Evolutionary conservation across 1,140 invertebrate species (phyloP).

Genomic region (Amphibalanus amphitrite): DNA sequence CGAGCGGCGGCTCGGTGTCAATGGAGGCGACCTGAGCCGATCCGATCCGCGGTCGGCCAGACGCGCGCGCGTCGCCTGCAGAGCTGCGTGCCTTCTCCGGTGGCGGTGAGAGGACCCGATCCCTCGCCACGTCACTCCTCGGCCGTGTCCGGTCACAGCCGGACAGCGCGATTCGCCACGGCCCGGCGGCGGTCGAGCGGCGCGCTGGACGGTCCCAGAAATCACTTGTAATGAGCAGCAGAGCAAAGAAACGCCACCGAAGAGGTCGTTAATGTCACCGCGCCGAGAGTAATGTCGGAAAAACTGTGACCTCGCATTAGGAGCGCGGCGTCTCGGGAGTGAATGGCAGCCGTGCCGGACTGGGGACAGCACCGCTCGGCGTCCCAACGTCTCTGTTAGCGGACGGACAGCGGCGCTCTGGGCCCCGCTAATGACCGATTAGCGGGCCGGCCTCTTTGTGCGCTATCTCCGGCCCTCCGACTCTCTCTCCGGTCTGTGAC

Average conservation of each 20-base stretch:
- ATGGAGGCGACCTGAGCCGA: too few species aligned
- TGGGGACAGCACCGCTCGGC: too few species aligned
- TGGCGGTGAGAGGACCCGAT: too few species aligned
- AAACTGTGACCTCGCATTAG: constrained; percentile 1
- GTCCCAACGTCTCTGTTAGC: not conserved
- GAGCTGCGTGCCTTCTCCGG: too few species aligned
- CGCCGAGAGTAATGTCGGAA: not conserved
- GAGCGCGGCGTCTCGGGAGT: not conserved
- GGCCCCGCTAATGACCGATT: not conserved
- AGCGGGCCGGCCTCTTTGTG: not conserved
- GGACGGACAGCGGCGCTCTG: too few species aligned
- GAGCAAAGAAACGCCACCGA: not conserved
- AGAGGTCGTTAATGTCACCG: not conserved
- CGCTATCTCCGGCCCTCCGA: too few species aligned
- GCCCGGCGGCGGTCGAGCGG: too few species aligned
- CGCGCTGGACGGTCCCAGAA: not conserved
- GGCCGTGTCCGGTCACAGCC: not conserved
- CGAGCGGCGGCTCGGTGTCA: not conserved
- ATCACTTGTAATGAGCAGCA: not conserved
- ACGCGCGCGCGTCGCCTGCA: too few species aligned
- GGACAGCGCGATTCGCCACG: not conserved
- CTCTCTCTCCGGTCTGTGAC: too few species aligned
- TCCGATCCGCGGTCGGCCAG: not conserved
- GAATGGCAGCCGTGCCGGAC: not conserved
- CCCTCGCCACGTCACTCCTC: too few species aligned